Base-by-base conservation (phyloP, 1,140 invertebrate species). In the Antheraea pernyi region DNA sequence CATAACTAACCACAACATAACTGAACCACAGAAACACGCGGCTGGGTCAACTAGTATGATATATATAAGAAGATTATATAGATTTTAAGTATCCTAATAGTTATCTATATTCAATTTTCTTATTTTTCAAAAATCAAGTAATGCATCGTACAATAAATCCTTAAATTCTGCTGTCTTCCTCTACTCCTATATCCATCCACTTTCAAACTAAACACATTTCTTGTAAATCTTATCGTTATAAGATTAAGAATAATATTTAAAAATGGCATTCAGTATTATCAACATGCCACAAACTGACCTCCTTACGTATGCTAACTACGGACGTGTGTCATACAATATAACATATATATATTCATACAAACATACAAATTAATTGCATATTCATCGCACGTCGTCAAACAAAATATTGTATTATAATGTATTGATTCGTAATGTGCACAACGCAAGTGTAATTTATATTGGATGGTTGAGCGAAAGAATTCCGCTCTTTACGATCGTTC, bases 361-460 rank as follows among this genome's bases (percentile, higher is more conserved):
- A 53, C 46, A 53, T 53, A 53, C 46, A 53, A 42, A 53, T 16
- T n/a, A 53, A 53, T 53, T 53, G 46, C 5, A 53, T 53, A 53
- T 53, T 53, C 46, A 53, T 53, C 16, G 46, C 46, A 11, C 46
- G 16, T 53, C 46, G 46, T 53, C 46, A 16, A 53, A 16, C 46
- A 81, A 79, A 81, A 84, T 81, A 77, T 75, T 77, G 82, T 86
- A 89, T 89, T 87, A 85, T 88, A 81, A 79, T 85, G 67, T 58
- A 48, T 84, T 85, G 84, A 87, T 82, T 87, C 85, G 86, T 87
- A 87, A 83, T 77, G 69, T 85, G 80, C 86, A 81, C 69, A 76
- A 86, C 87, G 81, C 82, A 81, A 83, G 78, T 63, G 76, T 83
- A 81, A 85, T 84, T 83, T 84, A 82, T 81, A 71, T 73, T 18